Percentiles rank a stretch among this genome's conserved stretches.
phyloP scores from a whole-genome alignment of 2,888 invertebrate genomes.

The Drosophila melanosoma region DNA sequence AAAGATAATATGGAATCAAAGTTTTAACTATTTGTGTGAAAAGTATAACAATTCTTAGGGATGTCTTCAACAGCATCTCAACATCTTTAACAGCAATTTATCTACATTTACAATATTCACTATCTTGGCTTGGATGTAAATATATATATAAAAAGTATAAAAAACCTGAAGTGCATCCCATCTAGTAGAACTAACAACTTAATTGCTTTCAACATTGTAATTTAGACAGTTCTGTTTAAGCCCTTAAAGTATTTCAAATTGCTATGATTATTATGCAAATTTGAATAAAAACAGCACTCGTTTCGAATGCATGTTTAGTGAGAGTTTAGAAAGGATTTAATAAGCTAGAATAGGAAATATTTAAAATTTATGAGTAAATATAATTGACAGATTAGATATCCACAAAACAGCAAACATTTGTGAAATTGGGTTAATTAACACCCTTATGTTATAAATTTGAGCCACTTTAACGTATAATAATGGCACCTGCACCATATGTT shows the following conservation, averaged over 20 bases:
- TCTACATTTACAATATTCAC: neutral
- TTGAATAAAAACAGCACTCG: no score
- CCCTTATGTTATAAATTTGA: neutral
- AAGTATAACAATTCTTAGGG: neutral
- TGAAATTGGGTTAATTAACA: neutral
- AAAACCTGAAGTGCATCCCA: neutral
- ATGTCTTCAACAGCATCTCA: neutral
- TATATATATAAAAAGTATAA: no score
- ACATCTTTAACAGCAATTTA: neutral
- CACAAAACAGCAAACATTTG: neutral
- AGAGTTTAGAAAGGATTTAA: neutral
- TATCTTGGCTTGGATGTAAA: neutral
- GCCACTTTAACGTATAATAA: neutral
- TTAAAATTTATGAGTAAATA: neutral
- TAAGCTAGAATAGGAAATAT: neutral
- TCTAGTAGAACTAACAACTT: neutral
- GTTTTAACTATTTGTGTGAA: neutral
- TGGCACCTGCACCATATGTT: slow-evolving; percentile 3
- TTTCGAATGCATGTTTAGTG: neutral
- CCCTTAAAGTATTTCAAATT: neutral
- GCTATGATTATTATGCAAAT: no score
- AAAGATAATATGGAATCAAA: neutral
- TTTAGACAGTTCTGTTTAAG: neutral
- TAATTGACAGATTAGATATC: neutral
- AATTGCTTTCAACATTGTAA: neutral